These are phyloP conservation scores for Gobionotothen gibberifrons DNA, from an alignment of 2,797 vertebrate genomes.

Conservation along the genomic window DNA sequence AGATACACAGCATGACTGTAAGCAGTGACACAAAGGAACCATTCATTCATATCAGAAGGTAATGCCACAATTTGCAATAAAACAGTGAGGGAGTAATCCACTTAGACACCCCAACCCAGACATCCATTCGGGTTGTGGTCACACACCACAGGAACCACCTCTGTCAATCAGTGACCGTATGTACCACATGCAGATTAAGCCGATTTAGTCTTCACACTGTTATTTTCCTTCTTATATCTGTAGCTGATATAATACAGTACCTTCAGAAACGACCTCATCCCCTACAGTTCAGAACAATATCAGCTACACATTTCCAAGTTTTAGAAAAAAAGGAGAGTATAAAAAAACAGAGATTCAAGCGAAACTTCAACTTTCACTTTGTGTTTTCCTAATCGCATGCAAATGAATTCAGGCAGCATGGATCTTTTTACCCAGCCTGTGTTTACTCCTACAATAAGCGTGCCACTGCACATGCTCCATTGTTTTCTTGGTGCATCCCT, in stretches of 20 bases:
- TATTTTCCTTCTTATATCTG: slow-evolving; percentile 12
- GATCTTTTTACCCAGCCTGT: slow-evolving; percentile 42
- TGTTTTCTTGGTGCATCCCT: slow-evolving; percentile 44
- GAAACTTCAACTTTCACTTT: slow-evolving; percentile 31
- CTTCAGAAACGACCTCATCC: background rate
- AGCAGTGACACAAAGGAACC: background rate
- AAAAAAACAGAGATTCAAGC: slow-evolving; percentile 1
- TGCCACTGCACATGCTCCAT: slow-evolving; percentile 6
- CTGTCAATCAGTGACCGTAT: slow-evolving; percentile 14
- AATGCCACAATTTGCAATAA: slow-evolving; percentile 3
- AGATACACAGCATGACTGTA: background rate
- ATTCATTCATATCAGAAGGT: background rate
- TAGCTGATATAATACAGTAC: slow-evolving; percentile 22
- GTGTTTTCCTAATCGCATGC: slow-evolving; percentile 29
- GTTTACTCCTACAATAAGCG: slow-evolving; percentile 46
- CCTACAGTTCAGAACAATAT: background rate
- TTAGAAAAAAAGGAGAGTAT: slow-evolving; percentile 3
- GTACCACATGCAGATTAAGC: slow-evolving; percentile 34
- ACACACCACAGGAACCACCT: slow-evolving; percentile 23
- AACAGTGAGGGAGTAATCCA: slow-evolving; percentile 22
- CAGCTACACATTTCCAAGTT: slow-evolving; percentile 12
- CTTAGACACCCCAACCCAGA: slow-evolving; percentile 29
- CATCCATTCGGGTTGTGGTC: slow-evolving; percentile 31
- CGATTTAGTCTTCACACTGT: slow-evolving; percentile 24
- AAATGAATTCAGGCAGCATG: slow-evolving; percentile 41